Conservation (phyloP, 1,140 invertebrate genomes). For the Arctopsyche grandis region DNA sequence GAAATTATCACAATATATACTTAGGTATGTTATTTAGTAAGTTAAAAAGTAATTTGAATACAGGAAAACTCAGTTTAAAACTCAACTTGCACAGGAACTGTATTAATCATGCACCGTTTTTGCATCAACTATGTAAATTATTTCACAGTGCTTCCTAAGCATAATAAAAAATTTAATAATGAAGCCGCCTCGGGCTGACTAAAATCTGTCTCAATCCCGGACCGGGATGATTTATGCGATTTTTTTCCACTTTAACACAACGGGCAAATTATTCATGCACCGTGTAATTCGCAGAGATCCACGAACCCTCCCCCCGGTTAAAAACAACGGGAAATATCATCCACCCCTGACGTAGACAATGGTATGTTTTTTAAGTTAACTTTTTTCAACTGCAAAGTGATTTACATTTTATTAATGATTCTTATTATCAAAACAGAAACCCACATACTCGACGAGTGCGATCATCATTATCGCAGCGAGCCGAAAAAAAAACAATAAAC, state of each 20-base stretch:
- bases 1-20: too few relatives aligned
- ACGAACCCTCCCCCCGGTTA: neutral
- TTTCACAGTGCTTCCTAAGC: constrained; percentile 18
- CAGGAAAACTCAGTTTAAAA: too few relatives aligned
- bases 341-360: constrained; percentile 24
- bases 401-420: constrained; percentile 56
- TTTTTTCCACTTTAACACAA: constrained; percentile 15
- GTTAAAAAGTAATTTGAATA: too few relatives aligned
- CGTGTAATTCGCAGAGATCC: constrained; percentile 38
- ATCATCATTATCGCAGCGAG: constrained; percentile 39
- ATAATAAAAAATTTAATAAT: constrained; percentile 1
- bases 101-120: too few relatives aligned
- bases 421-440: constrained; percentile 54
- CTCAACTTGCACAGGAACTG: too few relatives aligned
- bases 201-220: constrained; percentile 35
- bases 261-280: constrained; percentile 34
- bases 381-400: constrained; percentile 47
- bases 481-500: constrained; percentile 40
- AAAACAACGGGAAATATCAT: constrained; percentile 21
- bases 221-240: constrained; percentile 31
- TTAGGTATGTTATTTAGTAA: too few relatives aligned
- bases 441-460: constrained; percentile 49
- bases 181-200: constrained; percentile 16
- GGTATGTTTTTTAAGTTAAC: neutral
- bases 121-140: constrained; percentile 12